phyloP scores from a whole-genome alignment of 2,888 invertebrate genomes.

The Cerceris ruficornis region DNA sequence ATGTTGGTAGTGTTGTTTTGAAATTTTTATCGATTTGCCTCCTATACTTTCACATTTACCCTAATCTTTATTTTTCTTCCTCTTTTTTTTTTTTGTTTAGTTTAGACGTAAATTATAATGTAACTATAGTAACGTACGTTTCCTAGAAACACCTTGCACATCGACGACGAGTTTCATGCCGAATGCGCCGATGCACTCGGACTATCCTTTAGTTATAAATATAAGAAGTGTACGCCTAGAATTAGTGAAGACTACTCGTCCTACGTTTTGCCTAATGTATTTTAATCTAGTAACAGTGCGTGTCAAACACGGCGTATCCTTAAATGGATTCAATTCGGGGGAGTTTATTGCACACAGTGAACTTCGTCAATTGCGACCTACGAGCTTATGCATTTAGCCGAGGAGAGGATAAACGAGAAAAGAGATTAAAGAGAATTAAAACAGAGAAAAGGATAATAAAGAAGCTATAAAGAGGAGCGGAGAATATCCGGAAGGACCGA shows the following conservation, averaged over 20 bases:
- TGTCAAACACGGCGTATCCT: slow-evolving; percentile 58
- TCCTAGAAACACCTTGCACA: slow-evolving; percentile 77
- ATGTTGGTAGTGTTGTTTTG: slow-evolving; percentile 32
- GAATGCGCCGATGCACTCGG: slow-evolving; percentile 30
- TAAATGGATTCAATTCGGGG: slow-evolving; percentile 77
- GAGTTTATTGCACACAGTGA: slow-evolving; percentile 71
- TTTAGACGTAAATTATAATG: slow-evolving; percentile 38
- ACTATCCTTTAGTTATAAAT: slow-evolving; percentile 42
- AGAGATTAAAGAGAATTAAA: not conserved
- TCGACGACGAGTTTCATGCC: slow-evolving; percentile 56
- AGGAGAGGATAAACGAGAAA: slow-evolving; percentile 21
- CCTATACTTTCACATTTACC: no score
- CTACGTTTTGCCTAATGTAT: slow-evolving; percentile 57
- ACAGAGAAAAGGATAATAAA: not conserved
- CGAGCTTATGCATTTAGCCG: slow-evolving; percentile 66
- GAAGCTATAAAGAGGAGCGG: slow-evolving; percentile 5
- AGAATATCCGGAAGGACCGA: no score
- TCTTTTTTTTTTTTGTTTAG: slow-evolving; percentile 30
- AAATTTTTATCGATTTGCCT: slow-evolving; percentile 43
- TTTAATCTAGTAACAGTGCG: slow-evolving; percentile 55
- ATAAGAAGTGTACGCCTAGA: slow-evolving; percentile 39
- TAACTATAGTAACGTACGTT: slow-evolving; percentile 70
- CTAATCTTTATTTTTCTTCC: slow-evolving; percentile 22
- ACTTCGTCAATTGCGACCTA: slow-evolving; percentile 65
- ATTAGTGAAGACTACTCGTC: slow-evolving; percentile 40